Base-by-base conservation (phyloP, 2,888 invertebrate species). In the Euproctis similis region DNA sequence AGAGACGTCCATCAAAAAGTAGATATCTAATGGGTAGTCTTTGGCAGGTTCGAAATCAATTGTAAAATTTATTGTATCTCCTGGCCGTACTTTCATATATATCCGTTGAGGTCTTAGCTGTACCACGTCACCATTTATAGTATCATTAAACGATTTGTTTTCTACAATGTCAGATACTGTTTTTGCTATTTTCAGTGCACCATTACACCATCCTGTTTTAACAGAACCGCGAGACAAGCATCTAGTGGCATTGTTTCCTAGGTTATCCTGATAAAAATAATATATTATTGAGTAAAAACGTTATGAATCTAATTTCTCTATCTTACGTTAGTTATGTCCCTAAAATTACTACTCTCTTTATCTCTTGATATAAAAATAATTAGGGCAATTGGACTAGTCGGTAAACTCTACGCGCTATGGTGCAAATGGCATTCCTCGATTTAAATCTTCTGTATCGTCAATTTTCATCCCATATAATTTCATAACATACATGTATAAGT, bases 1-100 rank as follows among this genome's bases (percentile, higher is more conserved):
- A 0, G 94, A 93, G 39, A 91, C 73, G 52, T 94, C 94, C 90
- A 94, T 92, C 14, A 95, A 75, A 57, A 91, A 94, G 60, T 94
- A 94, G n/a, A 94, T 74, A 67, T 94, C 94, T 1, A 94, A 87
- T 0, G 94, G 94, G 59, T 91, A 94, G 66, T 93, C 89, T 44
- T 87, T 76, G 0, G 91, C 91, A 44, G 90, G 89, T 22, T 85
- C 77, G 41, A 89, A 90, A 8, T 64, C 68, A 48, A 90, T 72
- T 0, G 47, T 38, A 17, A 88, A 53, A 1, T 46, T 28, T 1
- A 59, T 52, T 19, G 61, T 56, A 12, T 70, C 65, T 1, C 88
- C 87, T 10, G 87, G 86, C 10, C 87, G 69, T 10, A 87, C 53
- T 24, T 61, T 70, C 2, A 90, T 54, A 32, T 65, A 61, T 1